These are phyloP conservation scores for Pelusios castaneus DNA, from an alignment of 2,113 vertebrate species.

Conservation along the genomic window DNA sequence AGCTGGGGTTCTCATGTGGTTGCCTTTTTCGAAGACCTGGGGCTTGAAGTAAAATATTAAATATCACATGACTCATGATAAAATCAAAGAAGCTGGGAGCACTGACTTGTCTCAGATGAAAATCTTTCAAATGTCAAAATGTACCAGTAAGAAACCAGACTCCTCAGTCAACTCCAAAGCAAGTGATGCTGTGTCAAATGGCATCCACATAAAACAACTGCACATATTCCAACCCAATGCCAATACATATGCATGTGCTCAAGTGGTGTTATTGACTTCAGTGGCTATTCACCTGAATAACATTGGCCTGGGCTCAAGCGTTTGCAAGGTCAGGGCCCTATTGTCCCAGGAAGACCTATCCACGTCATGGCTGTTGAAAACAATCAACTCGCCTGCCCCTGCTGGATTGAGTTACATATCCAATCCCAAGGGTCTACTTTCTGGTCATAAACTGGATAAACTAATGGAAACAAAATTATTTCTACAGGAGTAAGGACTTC, in stretches of 20 bases:
- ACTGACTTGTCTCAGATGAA: not conserved
- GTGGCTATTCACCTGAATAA: not conserved
- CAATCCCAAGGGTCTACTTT: not conserved
- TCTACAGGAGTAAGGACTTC: not conserved
- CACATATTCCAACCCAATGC: not conserved
- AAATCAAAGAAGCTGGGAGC: not conserved
- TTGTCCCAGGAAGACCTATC: constrained; percentile 9
- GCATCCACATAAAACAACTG: not conserved
- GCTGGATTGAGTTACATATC: not conserved
- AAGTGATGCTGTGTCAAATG: not conserved
- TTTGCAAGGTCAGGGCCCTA: constrained; percentile 2
- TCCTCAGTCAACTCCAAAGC: not conserved
- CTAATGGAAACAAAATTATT: not conserved
- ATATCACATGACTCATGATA: not conserved
- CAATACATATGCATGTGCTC: rapidly evolving
- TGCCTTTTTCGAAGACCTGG: not conserved
- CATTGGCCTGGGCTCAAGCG: not conserved
- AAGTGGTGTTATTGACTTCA: not conserved
- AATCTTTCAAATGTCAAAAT: not conserved
- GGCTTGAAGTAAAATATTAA: not conserved
- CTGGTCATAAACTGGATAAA: not conserved
- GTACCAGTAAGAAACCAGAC: not conserved
- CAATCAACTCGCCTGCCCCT: not conserved
- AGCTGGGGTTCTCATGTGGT: not conserved
- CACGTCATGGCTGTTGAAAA: not conserved